Evolutionary conservation across 2,113 vertebrate genomes (phyloP), one percentile per base, ranked within the genome.

Genomic region (Empidonax traillii): DNA sequence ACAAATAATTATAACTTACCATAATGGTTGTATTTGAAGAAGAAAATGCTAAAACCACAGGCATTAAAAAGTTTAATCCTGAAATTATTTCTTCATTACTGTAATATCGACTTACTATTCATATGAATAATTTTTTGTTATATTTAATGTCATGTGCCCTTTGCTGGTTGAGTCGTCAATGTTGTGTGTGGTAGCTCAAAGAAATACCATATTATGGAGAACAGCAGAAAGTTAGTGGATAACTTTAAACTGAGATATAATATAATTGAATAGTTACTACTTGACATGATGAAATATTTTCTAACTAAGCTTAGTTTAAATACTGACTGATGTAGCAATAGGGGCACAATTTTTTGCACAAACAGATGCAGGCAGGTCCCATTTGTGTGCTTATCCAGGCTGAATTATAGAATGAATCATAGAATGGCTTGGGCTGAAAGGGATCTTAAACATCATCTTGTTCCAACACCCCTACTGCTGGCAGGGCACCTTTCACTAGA

Each of bases 301-400:
- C 82, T 96, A 62, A n/a, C 11, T 55, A 23, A 69, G 56, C 0
- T 8, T 31, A 14, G 20, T 39, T 28, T 28, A 46, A 28, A 31
- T 31, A 83, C 19, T 16, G 9, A 69, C 21, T 44, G 25, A 31
- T 3, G 4, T 3, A 49, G 49, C 82, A 28, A 35, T 3, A 68
- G 7, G 0, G 0, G 13, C 55, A 41, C 10, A 21, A 14, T 31
- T 14, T 55, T 77, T 69, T 76, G n/a, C 17, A 53, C 44, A 21
- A 23, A 8, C 28, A 10, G 2, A 35, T 67, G n/a, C 19, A 74
- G 49, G 20, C 30, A 73, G 18, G 43, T 79, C 25, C 51, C 3
- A 5, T 53, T 74, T 22, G 2, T 44, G 16, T 55, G 9, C 19
- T 58, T 73, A 41, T 37, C 28, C 43, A 56, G 23, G 53, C 17